Evolutionary conservation across 2,113 vertebrate genomes (phyloP).

Genomic region (Nibea albiflora): DNA sequence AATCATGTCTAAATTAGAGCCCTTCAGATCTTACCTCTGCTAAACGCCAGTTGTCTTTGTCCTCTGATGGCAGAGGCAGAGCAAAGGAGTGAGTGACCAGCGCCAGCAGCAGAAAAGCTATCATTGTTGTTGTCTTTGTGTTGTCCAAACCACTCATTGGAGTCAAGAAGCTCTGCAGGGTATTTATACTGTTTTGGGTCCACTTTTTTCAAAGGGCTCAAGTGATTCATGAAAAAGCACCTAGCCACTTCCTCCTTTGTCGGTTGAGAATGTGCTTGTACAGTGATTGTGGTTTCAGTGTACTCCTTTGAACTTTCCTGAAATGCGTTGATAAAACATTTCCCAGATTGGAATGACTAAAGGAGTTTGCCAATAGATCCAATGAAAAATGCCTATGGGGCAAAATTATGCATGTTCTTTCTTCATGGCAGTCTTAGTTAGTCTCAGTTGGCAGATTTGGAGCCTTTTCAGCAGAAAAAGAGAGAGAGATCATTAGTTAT

Average conservation of each 20-base stretch:
- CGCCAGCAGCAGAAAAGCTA: constrained; percentile 59
- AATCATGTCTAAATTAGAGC: background rate
- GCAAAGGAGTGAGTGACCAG: constrained; percentile 53
- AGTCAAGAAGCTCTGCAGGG: constrained; percentile 3
- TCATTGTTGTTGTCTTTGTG: constrained; percentile 67
- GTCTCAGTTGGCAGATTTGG: background rate
- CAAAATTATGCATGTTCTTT: background rate
- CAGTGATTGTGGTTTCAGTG: constrained; percentile 42
- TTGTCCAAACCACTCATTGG: constrained; percentile 48
- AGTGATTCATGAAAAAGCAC: constrained; percentile 83
- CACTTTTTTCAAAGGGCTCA: constrained; percentile 17
- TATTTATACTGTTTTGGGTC: constrained; percentile 73
- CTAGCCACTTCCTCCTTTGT: constrained; percentile 76
- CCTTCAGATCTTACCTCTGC: constrained; percentile 75
- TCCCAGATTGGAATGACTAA: background rate
- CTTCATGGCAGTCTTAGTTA: background rate
- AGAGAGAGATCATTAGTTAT: background rate
- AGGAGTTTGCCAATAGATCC: background rate
- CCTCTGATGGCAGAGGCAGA: constrained; percentile 50
- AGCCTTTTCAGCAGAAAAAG: background rate
- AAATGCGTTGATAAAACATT: constrained; percentile 19
- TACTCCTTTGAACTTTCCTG: constrained; percentile 33
- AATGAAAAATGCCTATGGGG: background rate
- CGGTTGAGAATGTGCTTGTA: constrained; percentile 58
- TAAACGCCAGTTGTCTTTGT: constrained; percentile 52